A percentile compares a stretch with the other conserved stretches of the same genome.
phyloP scores from a whole-genome alignment of 1,140 invertebrate species.

The Anoplolepis gracilipes region DNA sequence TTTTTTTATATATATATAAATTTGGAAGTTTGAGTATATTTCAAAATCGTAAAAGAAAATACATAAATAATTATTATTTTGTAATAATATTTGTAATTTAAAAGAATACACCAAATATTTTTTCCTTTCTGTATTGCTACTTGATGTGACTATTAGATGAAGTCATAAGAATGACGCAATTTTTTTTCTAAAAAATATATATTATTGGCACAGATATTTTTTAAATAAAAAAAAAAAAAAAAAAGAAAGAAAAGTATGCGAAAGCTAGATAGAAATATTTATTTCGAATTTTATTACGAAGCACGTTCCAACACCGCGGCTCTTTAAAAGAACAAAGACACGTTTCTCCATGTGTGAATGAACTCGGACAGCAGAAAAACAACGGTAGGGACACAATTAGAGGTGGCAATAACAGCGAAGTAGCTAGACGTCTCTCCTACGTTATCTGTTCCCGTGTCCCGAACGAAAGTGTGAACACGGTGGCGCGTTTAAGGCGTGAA shows the following conservation, averaged over 20 bases:
- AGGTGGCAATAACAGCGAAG: background rate
- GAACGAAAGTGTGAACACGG: slow-evolving; percentile 46
- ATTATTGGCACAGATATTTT: background rate
- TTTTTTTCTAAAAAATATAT: background rate
- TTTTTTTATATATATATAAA: too few relatives aligned
- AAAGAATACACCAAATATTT: background rate
- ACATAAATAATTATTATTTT: background rate
- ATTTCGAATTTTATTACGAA: background rate
- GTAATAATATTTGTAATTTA: background rate
- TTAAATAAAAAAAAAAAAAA: background rate
- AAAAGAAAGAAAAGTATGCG: background rate
- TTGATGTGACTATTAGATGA: background rate
- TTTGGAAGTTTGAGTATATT: background rate
- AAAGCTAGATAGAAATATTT: background rate
- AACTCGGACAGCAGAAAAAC: slow-evolving; percentile 16
- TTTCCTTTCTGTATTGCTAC: background rate
- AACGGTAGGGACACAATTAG: slow-evolving; percentile 17
- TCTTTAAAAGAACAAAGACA: background rate
- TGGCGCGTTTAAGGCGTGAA: slow-evolving; percentile 59
- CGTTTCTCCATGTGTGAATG: background rate
- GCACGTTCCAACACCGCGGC: background rate
- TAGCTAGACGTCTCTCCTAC: slow-evolving; percentile 18
- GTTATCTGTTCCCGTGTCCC: slow-evolving; percentile 35
- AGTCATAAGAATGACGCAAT: background rate
- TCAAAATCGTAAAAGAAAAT: background rate